phyloP scores from a whole-genome alignment of 2,797 vertebrate genomes.

The Spatula versicolor region DNA sequence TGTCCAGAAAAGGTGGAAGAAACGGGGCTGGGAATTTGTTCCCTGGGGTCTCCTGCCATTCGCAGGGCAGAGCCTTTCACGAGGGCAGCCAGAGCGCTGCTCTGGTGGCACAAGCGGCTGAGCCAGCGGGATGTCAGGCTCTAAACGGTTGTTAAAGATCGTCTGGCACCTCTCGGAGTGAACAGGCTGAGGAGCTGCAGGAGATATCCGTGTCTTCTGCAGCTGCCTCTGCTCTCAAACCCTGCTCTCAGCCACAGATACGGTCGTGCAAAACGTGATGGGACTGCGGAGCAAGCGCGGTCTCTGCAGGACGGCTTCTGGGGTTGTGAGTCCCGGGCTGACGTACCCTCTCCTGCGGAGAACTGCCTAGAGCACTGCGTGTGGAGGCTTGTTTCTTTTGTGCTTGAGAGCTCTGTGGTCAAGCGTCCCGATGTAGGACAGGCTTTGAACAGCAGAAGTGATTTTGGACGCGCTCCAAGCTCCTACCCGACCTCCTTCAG shows the following conservation, averaged over 20 bases:
- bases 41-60: background rate
- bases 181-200: background rate
- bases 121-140: accelerated
- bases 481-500: background rate
- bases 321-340: background rate
- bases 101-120: accelerated
- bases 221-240: accelerated
- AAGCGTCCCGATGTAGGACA: background rate
- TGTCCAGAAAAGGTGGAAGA: background rate
- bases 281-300: accelerated
- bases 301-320: background rate
- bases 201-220: background rate
- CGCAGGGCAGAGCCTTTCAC: too few species aligned
- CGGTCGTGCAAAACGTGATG: accelerated
- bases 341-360: background rate
- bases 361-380: accelerated
- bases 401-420: background rate
- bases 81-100: background rate
- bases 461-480: background rate
- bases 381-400: background rate
- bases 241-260: background rate
- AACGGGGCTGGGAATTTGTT: background rate
- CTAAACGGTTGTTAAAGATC: background rate
- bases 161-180: background rate
- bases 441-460: background rate